A percentile compares a stretch with the other conserved stretches of the same genome.
Evolutionary conservation across 1,140 invertebrate genomes (phyloP).

Genomic region (Nasonia longicornis): DNA sequence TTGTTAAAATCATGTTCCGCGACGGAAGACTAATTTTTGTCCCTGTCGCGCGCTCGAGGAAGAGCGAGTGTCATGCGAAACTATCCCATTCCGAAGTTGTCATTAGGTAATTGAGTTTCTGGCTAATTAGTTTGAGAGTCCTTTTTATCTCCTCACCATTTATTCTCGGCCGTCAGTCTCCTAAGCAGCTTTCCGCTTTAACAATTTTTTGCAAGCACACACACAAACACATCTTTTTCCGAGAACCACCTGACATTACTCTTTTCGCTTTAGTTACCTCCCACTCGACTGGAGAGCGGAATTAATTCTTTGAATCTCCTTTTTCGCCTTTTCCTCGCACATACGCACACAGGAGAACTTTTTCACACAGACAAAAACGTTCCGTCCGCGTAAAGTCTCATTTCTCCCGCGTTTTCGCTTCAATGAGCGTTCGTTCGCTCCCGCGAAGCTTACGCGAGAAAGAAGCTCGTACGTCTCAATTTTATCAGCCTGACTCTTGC

Average conservation of each 20-base stretch:
- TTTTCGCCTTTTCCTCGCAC: background rate
- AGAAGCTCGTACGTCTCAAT: background rate
- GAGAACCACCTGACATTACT: background rate
- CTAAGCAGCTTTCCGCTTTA: background rate
- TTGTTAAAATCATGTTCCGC: conserved; percentile 8
- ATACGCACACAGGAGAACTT: background rate
- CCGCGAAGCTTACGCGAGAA: background rate
- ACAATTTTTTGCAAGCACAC: background rate
- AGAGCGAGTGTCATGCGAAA: background rate
- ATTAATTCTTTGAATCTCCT: background rate
- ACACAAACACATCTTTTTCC: background rate
- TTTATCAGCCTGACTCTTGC: background rate
- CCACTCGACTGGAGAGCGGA: background rate
- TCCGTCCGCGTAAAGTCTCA: background rate
- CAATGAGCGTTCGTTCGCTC: background rate
- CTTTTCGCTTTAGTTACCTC: background rate
- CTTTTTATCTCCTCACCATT: background rate
- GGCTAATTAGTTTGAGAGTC: conserved; percentile 18
- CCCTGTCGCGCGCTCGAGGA: background rate
- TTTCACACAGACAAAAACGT: background rate
- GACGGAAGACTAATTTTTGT: conserved; percentile 9
- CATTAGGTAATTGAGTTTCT: conserved; percentile 27
- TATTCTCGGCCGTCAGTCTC: background rate
- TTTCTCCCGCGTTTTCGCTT: background rate
- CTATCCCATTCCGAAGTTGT: background rate